Evolutionary conservation across 2,888 invertebrate genomes (phyloP), one percentile per base, ranked within the genome.

Genomic region (Augochlorella aurata): DNA sequence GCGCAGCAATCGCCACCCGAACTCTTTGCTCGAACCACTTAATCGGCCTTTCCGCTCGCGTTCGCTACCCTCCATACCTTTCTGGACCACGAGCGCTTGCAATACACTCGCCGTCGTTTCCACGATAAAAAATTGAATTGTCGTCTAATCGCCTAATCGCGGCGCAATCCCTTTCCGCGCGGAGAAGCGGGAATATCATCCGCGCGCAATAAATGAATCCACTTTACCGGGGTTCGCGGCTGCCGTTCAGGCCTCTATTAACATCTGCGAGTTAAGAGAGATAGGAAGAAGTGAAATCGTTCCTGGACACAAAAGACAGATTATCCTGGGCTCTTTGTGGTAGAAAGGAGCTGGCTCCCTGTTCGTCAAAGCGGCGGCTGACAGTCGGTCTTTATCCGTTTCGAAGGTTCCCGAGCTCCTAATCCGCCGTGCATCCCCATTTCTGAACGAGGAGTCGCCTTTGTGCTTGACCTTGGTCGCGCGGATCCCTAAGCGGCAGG

Each of bases 361-460:
- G 79, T 66, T 75, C 75, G 82, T 84, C 84, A 80, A 38, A 4
- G 38, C 63, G 67, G 38, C 54, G 29, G 63, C 66, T 77, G 81
- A 72, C 79, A 75, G 81, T 18, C 58, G 54, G 66, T 84, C 73
- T 68, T 76, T 78, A 76, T 80, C 44, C 81, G 61, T 69, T 73
- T 24, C 38, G 49, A 69, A 65, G 74, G 78, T 77, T 7, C 75
- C 21, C 50, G 73, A 50, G 76, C 75, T 84, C 74, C 85, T 88
- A 88, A 89, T 87, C 87, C 88, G 24, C 66, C 77, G 65, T 77
- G 50, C 73, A 84, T 77, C 72, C 74, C 67, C 68, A 70, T 82
- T 79, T 71, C 77, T 69, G 79, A 85, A 75, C 79, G 82, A 83
- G 82, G 83, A 79, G 70, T 58, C 14, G 10, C 1, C 77, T 84